Evolutionary conservation across 1,140 invertebrate species (phyloP).

Genomic region (Lepidurus couesii): DNA sequence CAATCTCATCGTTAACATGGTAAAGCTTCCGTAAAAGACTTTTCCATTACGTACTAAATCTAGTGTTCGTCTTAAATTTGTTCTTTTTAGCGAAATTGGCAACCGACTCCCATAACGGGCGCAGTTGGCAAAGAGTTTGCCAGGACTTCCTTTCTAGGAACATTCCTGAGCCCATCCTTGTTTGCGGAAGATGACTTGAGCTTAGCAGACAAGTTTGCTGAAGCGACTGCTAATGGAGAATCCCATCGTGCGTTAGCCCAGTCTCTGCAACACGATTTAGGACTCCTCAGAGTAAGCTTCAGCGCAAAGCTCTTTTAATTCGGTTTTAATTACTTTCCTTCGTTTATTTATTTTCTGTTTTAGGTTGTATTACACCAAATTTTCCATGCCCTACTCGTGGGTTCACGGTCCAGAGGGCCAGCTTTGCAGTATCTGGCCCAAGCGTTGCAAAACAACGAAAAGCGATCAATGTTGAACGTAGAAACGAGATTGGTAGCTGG

Average conservation of each 20-base stretch:
- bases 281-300: conserved; percentile 55
- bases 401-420: conserved; percentile 63
- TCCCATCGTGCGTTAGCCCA: conserved; percentile 56
- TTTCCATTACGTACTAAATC: conserved; percentile 35
- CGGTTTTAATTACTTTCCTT: conserved; percentile 18
- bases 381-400: conserved; percentile 75
- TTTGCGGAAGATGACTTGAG: conserved; percentile 88
- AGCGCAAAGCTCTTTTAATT: conserved; percentile 32
- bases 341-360: conserved; percentile 39
- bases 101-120: conserved; percentile 59
- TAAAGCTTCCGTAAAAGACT: not conserved
- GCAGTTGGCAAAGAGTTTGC: conserved; percentile 74
- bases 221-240: conserved; percentile 47
- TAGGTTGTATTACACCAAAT: conserved; percentile 67
- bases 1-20: conserved; percentile 26
- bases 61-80: conserved; percentile 33
- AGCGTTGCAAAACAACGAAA: conserved; percentile 72
- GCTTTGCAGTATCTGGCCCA: conserved; percentile 71
- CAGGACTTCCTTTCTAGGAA: conserved; percentile 74
- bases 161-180: conserved; percentile 80
- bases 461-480: conserved; percentile 79
- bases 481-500: conserved; percentile 77
- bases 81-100: conserved; percentile 58
- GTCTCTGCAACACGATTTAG: conserved; percentile 63
- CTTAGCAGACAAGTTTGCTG: conserved; percentile 58